Evolutionary conservation across 2,113 vertebrate species (phyloP).

Genomic region (Panthera tigris): DNA sequence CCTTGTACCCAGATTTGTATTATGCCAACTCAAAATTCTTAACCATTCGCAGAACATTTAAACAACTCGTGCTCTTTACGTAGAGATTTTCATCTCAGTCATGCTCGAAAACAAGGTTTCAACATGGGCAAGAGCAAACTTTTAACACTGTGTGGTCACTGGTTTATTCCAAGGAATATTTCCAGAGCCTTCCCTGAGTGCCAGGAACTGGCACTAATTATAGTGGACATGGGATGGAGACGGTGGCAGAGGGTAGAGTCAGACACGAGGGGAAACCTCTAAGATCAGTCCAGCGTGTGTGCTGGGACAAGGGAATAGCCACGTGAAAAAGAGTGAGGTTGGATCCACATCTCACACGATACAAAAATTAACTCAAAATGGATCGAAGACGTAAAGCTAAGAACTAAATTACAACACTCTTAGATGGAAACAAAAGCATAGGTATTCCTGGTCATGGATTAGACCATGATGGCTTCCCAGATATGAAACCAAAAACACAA

Average conservation of each 20-base stretch:
- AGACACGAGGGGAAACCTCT: background rate
- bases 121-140: background rate
- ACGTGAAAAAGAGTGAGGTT: background rate
- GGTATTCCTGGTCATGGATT: background rate
- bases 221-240: fast-evolving
- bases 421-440: background rate
- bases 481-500: background rate
- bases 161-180: background rate
- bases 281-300: fast-evolving
- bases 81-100: conserved; percentile 37
- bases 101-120: background rate
- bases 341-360: background rate
- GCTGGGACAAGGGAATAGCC: background rate
- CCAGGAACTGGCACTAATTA: background rate
- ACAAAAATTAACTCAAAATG: background rate
- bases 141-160: background rate
- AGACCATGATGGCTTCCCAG: background rate
- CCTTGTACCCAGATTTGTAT: conserved; percentile 50
- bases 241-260: fast-evolving
- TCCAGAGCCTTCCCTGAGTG: background rate
- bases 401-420: background rate
- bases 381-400: background rate
- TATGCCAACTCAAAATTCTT: background rate
- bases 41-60: background rate
- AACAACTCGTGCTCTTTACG: background rate